Percentiles rank a stretch among this genome's conserved stretches.
Conservation (phyloP, 1,140 invertebrate genomes). For the Eueides isabella region DNA sequence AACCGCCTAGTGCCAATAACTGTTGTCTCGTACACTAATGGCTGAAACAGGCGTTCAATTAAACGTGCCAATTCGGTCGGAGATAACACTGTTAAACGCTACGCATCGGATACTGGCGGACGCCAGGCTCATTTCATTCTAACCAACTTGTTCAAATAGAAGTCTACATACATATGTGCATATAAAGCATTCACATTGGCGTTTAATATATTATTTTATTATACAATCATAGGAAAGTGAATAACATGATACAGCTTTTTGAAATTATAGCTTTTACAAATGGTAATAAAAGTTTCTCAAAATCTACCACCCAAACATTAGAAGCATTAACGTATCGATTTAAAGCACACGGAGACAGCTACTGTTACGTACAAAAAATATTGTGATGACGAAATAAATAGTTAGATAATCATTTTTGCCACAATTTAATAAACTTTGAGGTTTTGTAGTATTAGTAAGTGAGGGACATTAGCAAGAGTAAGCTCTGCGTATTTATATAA, state of each 20-base stretch:
- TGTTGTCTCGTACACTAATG: slow-evolving; percentile 73
- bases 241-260: not conserved
- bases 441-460: no score
- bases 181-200: not conserved
- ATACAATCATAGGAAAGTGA: not conserved
- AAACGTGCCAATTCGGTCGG: slow-evolving; percentile 70
- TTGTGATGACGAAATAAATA: no score
- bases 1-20: slow-evolving; percentile 65
- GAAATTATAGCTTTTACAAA: not conserved
- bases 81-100: slow-evolving; percentile 63
- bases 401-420: no score
- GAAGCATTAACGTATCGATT: no score
- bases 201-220: not conserved
- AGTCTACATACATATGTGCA: not conserved
- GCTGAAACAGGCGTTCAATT: slow-evolving; percentile 75
- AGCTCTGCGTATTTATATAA: no score
- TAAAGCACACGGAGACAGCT: no score
- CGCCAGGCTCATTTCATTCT: slow-evolving; percentile 49
- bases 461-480: no score
- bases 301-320: not conserved
- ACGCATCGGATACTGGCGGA: slow-evolving; percentile 54
- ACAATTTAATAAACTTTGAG: no score
- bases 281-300: not conserved
- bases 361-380: no score
- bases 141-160: slow-evolving; percentile 43